Evolutionary conservation across 2,113 vertebrate species (phyloP).

Genomic region (Callionymus lyra): DNA sequence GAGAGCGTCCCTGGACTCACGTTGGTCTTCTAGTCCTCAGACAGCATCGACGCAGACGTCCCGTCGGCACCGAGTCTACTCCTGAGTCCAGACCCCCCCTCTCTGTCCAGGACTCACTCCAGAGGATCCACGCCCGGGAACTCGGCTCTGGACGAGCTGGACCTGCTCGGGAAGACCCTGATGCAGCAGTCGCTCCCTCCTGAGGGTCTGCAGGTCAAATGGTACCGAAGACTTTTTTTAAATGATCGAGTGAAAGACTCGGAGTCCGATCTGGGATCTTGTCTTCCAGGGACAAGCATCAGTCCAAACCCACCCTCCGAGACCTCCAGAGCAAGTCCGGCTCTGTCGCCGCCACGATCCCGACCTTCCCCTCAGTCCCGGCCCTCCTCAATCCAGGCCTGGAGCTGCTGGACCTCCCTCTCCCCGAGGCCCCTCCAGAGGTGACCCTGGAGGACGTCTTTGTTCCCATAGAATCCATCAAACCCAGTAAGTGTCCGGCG

Average conservation of each 20-base stretch:
- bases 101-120: conserved; percentile 29
- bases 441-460: conserved; percentile 76
- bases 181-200: conserved; percentile 92
- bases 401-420: conserved; percentile 40
- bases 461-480: conserved; percentile 94
- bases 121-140: conserved; percentile 42
- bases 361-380: conserved; percentile 46
- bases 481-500: conserved; percentile 79
- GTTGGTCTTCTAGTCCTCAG: conserved; percentile 74
- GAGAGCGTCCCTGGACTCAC: neutral
- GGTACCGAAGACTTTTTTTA: conserved; percentile 56
- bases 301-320: conserved; percentile 80
- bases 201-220: conserved; percentile 87
- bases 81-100: conserved; percentile 55
- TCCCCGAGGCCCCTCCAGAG: conserved; percentile 63
- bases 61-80: conserved; percentile 49
- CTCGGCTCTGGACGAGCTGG: conserved; percentile 85
- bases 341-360: conserved; percentile 24
- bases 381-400: conserved; percentile 3
- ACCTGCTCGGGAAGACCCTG: conserved; percentile 87
- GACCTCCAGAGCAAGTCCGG: conserved; percentile 83
- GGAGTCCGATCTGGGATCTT: no score
- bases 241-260: no score
- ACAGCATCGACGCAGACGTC: conserved; percentile 67
- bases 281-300: conserved; percentile 82